Evolutionary conservation across 2,797 vertebrate genomes (phyloP).

Genomic region (Lagodon rhomboides): DNA sequence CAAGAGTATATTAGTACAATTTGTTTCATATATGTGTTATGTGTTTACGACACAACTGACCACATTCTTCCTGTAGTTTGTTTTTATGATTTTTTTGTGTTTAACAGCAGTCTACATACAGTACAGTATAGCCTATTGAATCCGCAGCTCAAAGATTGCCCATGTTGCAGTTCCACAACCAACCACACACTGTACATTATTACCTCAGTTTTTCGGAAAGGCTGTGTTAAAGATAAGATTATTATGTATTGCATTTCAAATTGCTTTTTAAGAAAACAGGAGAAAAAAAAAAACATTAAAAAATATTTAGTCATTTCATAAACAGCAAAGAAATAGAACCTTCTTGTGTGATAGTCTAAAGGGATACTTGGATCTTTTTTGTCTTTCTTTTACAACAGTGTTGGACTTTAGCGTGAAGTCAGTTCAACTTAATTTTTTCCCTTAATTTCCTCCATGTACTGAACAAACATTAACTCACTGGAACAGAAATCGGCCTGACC

Average conservation of each 20-base stretch:
- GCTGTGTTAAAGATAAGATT: slow-evolving; percentile 72
- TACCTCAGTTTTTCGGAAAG: slow-evolving; percentile 72
- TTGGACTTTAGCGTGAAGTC: slow-evolving; percentile 77
- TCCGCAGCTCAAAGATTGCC: slow-evolving; percentile 60
- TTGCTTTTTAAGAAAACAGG: slow-evolving; percentile 78
- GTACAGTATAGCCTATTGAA: slow-evolving; percentile 67
- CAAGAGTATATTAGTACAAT: slow-evolving; percentile 70
- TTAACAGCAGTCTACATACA: slow-evolving; percentile 75
- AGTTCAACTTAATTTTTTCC: slow-evolving; percentile 62
- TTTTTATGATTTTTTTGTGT: slow-evolving; percentile 42
- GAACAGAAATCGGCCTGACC: slow-evolving; percentile 54
- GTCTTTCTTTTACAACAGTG: slow-evolving; percentile 74
- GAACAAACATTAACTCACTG: slow-evolving; percentile 62
- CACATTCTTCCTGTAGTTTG: slow-evolving; percentile 67
- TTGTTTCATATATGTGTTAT: slow-evolving; percentile 52
- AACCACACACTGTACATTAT: slow-evolving; percentile 71
- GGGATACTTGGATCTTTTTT: slow-evolving; percentile 71
- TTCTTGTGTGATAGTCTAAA: slow-evolving; percentile 78
- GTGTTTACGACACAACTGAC: slow-evolving; percentile 57
- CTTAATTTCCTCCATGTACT: slow-evolving; percentile 78
- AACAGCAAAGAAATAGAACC: slow-evolving; percentile 71
- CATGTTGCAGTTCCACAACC: slow-evolving; percentile 50
- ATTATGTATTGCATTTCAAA: slow-evolving; percentile 87
- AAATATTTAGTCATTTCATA: slow-evolving; percentile 66
- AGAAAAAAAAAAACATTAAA: slow-evolving; percentile 56